Conservation (phyloP, 1,140 invertebrate species). For the Atta colombica region DNA sequence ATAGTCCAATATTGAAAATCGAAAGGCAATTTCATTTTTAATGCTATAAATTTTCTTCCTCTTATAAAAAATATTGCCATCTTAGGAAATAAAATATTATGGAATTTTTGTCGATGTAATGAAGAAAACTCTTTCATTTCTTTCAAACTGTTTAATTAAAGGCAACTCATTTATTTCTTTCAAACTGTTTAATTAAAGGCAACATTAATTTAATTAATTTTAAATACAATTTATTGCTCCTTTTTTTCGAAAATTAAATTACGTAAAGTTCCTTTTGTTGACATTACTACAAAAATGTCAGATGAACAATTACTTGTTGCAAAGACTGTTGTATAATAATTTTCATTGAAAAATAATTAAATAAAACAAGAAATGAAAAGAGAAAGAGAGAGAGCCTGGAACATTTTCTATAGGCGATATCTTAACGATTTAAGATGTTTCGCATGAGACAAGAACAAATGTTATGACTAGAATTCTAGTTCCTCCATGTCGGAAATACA, state of each 20-base stretch:
- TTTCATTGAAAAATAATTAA: neutral
- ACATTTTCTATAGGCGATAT: neutral
- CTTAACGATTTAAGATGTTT: conserved; percentile 10
- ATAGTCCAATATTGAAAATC: no score
- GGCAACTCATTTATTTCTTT: conserved; percentile 36
- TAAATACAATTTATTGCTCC: neutral
- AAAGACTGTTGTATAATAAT: neutral
- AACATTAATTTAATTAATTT: neutral
- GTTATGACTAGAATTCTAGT: neutral
- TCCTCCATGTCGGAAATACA: neutral
- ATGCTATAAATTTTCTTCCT: no score
- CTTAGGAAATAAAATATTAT: neutral
- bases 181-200: neutral
- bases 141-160: neutral
- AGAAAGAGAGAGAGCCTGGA: no score
- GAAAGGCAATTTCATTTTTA: no score
- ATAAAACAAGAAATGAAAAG: neutral
- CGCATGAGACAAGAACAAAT: neutral
- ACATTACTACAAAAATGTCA: neutral
- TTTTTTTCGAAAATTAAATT: conserved; percentile 12
- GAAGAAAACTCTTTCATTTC: conserved; percentile 31
- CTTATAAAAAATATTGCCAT: no score
- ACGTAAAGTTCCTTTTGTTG: neutral
- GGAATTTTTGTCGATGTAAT: conserved; percentile 3
- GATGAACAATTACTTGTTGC: neutral